Evolutionary conservation across 2,113 vertebrate species (phyloP).

Genomic region (Ophthalmolycus amberensis): DNA sequence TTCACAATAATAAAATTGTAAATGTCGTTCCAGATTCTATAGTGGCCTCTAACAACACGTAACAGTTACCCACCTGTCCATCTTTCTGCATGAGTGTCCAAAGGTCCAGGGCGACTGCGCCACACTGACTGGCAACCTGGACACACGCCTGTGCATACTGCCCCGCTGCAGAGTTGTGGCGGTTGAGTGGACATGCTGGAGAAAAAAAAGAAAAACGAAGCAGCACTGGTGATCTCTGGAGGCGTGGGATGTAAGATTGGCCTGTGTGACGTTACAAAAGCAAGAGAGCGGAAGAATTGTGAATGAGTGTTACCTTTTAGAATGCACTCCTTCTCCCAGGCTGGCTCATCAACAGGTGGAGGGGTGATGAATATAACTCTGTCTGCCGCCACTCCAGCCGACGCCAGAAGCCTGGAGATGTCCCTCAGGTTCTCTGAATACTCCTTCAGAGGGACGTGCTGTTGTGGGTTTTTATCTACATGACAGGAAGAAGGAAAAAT

Average conservation of each 20-base stretch:
- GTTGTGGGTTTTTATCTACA: conserved; percentile 90
- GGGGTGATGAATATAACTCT: conserved; percentile 90
- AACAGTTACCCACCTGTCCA: conserved; percentile 79
- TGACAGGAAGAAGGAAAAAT: not conserved
- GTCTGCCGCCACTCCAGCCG: conserved; percentile 80
- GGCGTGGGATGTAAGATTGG: not conserved
- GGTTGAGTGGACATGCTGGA: conserved; percentile 88
- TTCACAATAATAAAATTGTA: no score
- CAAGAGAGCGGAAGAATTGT: not conserved
- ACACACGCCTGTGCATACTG: conserved; percentile 90
- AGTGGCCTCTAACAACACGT: not conserved
- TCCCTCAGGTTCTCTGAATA: conserved; percentile 86
- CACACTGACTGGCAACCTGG: conserved; percentile 84
- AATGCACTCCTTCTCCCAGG: conserved; percentile 90
- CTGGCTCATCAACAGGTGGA: conserved; percentile 87
- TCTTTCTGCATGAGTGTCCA: conserved; percentile 94
- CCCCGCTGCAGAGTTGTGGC: conserved; percentile 84
- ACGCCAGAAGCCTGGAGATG: conserved; percentile 85
- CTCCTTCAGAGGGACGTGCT: conserved; percentile 91
- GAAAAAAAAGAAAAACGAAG: not conserved
- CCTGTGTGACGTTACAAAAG: not conserved
- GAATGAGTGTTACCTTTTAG: conserved; percentile 84
- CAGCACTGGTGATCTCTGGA: not conserved
- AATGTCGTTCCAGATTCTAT: not conserved
- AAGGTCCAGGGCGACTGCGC: conserved; percentile 87